Evolutionary conservation across 2,797 vertebrate genomes (phyloP).

Genomic region (Lagodon rhomboides): DNA sequence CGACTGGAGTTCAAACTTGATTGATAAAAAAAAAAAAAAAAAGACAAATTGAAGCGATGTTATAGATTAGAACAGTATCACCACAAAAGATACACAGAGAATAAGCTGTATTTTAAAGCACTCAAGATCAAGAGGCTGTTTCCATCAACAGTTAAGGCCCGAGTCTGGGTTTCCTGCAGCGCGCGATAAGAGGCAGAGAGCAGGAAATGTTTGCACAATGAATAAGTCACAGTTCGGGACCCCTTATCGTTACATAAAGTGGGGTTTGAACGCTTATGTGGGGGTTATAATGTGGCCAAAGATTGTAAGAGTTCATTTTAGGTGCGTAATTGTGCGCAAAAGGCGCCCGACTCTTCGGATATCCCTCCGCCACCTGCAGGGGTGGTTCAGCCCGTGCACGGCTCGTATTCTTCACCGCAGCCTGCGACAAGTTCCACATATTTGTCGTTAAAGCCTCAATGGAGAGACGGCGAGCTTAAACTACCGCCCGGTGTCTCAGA

Average conservation of each 20-base stretch:
- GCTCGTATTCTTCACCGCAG: slow-evolving; percentile 38
- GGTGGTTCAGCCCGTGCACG: neutral
- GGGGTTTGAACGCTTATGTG: neutral
- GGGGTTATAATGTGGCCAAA: neutral
- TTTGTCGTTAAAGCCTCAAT: slow-evolving; percentile 56
- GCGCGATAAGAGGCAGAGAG: neutral
- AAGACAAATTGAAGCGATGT: slow-evolving; percentile 1
- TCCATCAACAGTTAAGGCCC: neutral
- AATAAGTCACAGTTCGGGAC: neutral
- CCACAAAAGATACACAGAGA: neutral
- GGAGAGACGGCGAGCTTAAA: neutral
- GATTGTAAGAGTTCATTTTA: neutral
- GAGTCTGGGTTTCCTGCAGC: neutral
- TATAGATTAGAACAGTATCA: neutral
- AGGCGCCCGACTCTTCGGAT: neutral
- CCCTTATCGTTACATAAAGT: neutral
- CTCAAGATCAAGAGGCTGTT: neutral
- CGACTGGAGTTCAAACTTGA: slow-evolving; percentile 92
- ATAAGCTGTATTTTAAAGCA: neutral
- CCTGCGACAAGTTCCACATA: slow-evolving; percentile 74
- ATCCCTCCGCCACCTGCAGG: neutral
- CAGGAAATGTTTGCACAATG: slow-evolving; percentile 3
- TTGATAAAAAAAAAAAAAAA: too few relatives aligned
- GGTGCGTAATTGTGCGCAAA: slow-evolving; percentile 22
- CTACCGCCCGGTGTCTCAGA: neutral